phyloP scores from a whole-genome alignment of 2,113 vertebrate species.

The Bucco capensis region DNA sequence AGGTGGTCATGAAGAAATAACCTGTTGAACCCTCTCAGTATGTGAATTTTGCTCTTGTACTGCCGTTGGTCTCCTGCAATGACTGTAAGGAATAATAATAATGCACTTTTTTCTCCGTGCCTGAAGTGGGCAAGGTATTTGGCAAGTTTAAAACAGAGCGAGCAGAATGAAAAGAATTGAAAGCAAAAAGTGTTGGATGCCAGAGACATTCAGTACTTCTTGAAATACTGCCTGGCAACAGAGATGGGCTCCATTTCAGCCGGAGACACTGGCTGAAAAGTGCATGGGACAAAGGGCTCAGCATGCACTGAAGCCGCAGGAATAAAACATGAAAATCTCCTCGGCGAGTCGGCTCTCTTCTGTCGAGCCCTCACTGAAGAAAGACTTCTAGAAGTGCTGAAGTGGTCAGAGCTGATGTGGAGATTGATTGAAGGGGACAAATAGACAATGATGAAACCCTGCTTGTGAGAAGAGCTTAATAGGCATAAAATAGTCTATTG shows the following conservation, averaged over 20 bases:
- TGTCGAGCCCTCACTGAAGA: neutral
- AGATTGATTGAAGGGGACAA: constrained; percentile 11
- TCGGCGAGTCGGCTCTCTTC: neutral
- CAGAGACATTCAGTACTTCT: neutral
- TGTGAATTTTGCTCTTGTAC: fast-evolving
- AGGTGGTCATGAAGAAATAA: neutral
- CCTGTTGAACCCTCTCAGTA: neutral
- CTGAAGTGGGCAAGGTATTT: neutral
- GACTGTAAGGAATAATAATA: neutral
- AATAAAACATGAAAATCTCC: neutral
- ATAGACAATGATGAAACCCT: neutral
- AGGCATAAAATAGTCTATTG: constrained; percentile 24
- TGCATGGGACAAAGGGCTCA: fast-evolving
- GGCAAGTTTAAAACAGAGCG: neutral
- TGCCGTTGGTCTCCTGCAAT: neutral
- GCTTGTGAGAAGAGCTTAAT: constrained; percentile 27
- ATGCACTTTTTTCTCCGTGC: fast-evolving
- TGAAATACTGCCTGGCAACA: constrained; percentile 7
- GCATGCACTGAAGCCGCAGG: neutral
- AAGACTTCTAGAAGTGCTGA: neutral
- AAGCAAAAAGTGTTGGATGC: neutral
- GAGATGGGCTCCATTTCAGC: neutral
- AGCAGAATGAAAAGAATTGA: neutral
- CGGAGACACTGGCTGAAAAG: neutral
- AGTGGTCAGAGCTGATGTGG: neutral